A percentile compares a stretch with the other conserved stretches of the same genome.
These are phyloP conservation scores for Ochropacha duplaris DNA, from an alignment of 2,888 invertebrate species.

Conservation along the genomic window DNA sequence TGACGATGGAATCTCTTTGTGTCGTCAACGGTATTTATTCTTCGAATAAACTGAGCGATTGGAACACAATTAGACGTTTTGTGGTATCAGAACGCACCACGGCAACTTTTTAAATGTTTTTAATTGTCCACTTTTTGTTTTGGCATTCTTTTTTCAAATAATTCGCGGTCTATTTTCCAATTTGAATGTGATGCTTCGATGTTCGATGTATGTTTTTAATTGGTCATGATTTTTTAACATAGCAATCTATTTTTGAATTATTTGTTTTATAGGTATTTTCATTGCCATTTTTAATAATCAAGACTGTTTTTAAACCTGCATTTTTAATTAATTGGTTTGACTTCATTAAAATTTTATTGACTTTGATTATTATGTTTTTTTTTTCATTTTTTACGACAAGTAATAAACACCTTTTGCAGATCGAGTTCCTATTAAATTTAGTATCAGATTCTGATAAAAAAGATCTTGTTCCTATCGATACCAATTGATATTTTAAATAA, in stretches of 20 bases:
- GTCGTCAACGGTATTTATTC: constrained; percentile 16
- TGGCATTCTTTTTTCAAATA: constrained; percentile 10
- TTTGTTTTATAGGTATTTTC: background rate
- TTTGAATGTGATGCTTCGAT: background rate
- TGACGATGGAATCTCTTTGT: constrained; percentile 24
- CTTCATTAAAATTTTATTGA: no score
- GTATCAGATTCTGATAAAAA: no score
- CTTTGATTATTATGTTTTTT: no score
- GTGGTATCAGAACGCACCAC: constrained; percentile 7
- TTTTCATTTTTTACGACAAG: no score
- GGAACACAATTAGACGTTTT: constrained; percentile 16
- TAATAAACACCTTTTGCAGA: no score
- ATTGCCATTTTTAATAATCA: background rate
- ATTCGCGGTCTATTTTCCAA: background rate
- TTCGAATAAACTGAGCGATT: constrained; percentile 11
- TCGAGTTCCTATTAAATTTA: no score
- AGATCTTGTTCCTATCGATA: no score
- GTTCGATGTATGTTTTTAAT: constrained; percentile 2
- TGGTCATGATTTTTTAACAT: background rate
- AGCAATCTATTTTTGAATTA: background rate
- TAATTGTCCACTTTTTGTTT: constrained; percentile 14
- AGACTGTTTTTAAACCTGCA: no score
- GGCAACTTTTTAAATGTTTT: constrained; percentile 4
- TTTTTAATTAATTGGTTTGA: no score
- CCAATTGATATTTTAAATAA: no score